Evolutionary conservation across 2,888 invertebrate species (phyloP).

Genomic region (Melanostoma mellinum): DNA sequence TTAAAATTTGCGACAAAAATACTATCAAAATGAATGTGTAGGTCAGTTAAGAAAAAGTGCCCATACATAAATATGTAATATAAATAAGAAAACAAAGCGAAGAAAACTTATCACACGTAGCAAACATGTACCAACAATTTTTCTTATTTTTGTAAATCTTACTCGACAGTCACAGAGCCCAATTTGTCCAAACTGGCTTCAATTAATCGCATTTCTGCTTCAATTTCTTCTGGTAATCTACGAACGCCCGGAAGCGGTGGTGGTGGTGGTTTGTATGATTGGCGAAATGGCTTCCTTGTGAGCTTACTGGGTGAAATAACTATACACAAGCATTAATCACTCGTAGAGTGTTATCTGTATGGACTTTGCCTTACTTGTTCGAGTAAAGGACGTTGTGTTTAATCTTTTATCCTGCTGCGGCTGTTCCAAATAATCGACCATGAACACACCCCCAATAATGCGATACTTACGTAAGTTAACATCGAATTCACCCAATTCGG

Average conservation of each 20-base stretch:
- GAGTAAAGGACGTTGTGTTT: conserved; percentile 79
- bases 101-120: background rate
- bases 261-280: conserved; percentile 87
- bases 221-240: conserved; percentile 90
- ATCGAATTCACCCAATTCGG: conserved; percentile 83
- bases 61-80: background rate
- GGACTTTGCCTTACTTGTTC: conserved; percentile 77
- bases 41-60: too few relatives aligned
- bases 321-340: conserved; percentile 67
- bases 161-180: conserved; percentile 88
- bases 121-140: background rate
- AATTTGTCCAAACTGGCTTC: conserved; percentile 89
- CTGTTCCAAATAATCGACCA: conserved; percentile 88
- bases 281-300: conserved; percentile 85
- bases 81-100: conserved; percentile 1
- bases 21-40: too few relatives aligned
- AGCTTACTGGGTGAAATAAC: conserved; percentile 83
- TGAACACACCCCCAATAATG: conserved; percentile 90
- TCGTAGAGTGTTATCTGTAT: conserved; percentile 5
- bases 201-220: conserved; percentile 88
- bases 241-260: conserved; percentile 86
- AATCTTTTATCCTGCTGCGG: conserved; percentile 86
- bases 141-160: conserved; percentile 75
- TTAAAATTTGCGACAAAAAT: too few relatives aligned
- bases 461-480: conserved; percentile 89